Conservation (phyloP, 92 coral and sea anemone species). For the Virgularia gustaviana region DNA sequence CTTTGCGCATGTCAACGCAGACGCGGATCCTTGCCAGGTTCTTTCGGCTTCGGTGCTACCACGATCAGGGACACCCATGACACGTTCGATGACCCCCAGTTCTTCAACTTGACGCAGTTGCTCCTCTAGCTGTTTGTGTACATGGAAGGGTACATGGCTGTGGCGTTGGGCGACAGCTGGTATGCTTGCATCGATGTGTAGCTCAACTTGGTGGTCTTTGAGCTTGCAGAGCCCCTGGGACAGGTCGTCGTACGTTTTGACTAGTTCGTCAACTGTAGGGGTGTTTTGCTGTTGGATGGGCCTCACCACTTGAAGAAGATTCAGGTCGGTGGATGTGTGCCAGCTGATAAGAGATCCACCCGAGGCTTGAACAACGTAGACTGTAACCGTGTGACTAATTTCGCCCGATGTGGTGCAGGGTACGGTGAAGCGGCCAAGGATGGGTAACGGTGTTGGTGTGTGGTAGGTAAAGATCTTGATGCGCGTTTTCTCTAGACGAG, state of each 20-base stretch:
- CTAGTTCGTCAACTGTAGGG: slow-evolving; percentile 1
- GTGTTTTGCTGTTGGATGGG: neutral
- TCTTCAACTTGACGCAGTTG: slow-evolving; percentile 47
- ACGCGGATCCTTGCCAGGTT: slow-evolving; percentile 44
- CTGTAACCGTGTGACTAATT: slow-evolving; percentile 14
- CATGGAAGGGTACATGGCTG: slow-evolving; percentile 58
- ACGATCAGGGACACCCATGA: slow-evolving; percentile 56
- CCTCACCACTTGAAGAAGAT: slow-evolving; percentile 30
- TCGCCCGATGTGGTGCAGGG: slow-evolving; percentile 18
- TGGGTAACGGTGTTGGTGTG: slow-evolving; percentile 27
- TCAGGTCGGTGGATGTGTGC: slow-evolving; percentile 38
- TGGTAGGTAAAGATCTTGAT: slow-evolving; percentile 40
- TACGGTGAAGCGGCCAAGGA: slow-evolving; percentile 46
- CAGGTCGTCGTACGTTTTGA: slow-evolving; percentile 46
- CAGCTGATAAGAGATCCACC: slow-evolving; percentile 46
- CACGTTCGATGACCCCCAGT: slow-evolving; percentile 47
- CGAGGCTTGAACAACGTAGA: slow-evolving; percentile 43
- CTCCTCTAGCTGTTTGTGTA: slow-evolving; percentile 51
- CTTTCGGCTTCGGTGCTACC: slow-evolving; percentile 58
- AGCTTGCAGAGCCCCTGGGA: slow-evolving; percentile 55
- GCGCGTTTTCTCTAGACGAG: slow-evolving; percentile 28
- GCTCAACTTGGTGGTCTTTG: slow-evolving; percentile 29
- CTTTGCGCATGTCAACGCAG: slow-evolving; percentile 57
- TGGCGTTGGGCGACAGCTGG: slow-evolving; percentile 56
- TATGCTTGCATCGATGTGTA: slow-evolving; percentile 47